Base-by-base conservation (phyloP, 2,888 invertebrate genomes). In the Brachypalpus laphriformis region DNA sequence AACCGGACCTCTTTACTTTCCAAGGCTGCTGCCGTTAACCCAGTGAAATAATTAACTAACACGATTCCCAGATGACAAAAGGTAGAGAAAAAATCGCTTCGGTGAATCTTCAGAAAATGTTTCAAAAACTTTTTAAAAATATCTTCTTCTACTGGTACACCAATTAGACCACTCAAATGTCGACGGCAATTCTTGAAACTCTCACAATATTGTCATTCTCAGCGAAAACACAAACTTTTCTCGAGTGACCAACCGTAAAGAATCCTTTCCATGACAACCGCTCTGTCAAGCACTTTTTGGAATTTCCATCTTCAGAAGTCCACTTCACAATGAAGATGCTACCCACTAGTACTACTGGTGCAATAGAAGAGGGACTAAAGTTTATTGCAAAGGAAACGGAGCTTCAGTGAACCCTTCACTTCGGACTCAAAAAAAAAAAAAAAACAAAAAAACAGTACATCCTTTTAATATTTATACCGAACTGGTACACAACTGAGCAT, bases 391-490 rank as follows among this genome's bases (percentile, higher is more conserved):
- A 42, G 8, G 8, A 59, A 11, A 40, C 57, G 25, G 6, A 65
- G 4, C 34, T 49, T 18, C 25, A 20, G 9, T 16, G 49, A 18
- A 72, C 37, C 61, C 49, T 61, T 61, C 42, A 25, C 34, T 34
- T 8, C 18, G 5, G 2, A 1, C 47, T 16, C n/a, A n/a, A n/a
- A n/a, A 56, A 34, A 20, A 6, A 56, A 11, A 9, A 34, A 5
- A 8, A 1, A 6, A 6, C 11, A 16, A 16, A 1, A 31, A 7
- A 47, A 11, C 4, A 20, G 11, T 20, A 22, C 18, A 47, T 56
- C 49, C 56, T 65, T 71, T 78, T 22, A 59, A 78, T 57, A 63
- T 78, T 78, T 71, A 78, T 47, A 49, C 56, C 49, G 37, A 37
- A 49, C 63, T 54, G 68, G 70, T 78, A 63, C 63, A 34, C 77